Evolutionary conservation across 2,888 invertebrate genomes (phyloP).

Genomic region (Linhomoeus sp.): DNA sequence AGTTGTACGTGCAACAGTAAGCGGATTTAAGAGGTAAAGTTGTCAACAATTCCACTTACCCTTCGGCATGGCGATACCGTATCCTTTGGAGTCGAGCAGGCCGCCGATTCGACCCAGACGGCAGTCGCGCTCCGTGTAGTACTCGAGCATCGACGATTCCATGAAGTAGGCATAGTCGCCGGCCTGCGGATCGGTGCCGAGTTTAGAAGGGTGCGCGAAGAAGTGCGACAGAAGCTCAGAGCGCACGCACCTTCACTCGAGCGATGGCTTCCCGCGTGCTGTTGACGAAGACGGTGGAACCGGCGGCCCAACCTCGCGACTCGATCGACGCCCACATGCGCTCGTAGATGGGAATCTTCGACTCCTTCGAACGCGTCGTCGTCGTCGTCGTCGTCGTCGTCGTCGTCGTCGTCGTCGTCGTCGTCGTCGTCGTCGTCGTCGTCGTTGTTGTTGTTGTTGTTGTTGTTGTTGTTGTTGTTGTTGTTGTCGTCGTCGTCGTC

Average conservation of each 20-base stretch:
- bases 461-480: no score
- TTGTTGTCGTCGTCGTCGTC: no score
- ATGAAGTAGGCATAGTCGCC: slow-evolving; percentile 35
- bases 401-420: no score
- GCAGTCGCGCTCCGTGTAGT: slow-evolving; percentile 42
- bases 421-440: no score
- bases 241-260: slow-evolving; percentile 31
- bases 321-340: slow-evolving; percentile 92
- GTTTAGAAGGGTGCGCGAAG: slow-evolving; percentile 11
- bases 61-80: slow-evolving; percentile 24
- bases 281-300: slow-evolving; percentile 55
- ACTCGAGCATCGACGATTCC: slow-evolving; percentile 42
- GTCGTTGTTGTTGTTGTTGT: no score
- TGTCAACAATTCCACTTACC: slow-evolving; percentile 1
- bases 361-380: slow-evolving; percentile 38
- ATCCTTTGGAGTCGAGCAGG: slow-evolving; percentile 33
- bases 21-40: background rate
- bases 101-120: slow-evolving; percentile 33
- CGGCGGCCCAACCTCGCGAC: slow-evolving; percentile 39
- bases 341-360: slow-evolving; percentile 77
- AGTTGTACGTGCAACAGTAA: background rate
- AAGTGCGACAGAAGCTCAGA: no score
- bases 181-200: slow-evolving; percentile 1
- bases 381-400: no score
- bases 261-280: slow-evolving; percentile 47